Evolutionary conservation across 2,113 vertebrate species (phyloP), one percentile per base, ranked within the genome.

Genomic region (Hipposideros armiger): DNA sequence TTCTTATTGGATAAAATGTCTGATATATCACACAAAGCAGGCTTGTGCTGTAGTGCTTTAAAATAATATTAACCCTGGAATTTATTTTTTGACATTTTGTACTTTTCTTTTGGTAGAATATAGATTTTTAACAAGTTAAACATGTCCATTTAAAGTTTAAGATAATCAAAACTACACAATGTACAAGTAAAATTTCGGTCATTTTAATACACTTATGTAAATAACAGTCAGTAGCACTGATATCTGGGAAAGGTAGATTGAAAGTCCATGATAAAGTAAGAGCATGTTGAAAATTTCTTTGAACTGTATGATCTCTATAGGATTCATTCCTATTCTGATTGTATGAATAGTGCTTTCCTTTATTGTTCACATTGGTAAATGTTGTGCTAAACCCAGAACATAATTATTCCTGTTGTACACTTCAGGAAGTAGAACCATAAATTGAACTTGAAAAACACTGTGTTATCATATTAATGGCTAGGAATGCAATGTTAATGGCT

Each of bases 151-250:
- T 86, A 81, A 91, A 76, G 36, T 94, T 94, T 97, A 84, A 94
- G 54, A 19, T 96, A 66, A 26, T 72, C 76, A 74, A 86, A 86
- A 47, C 30, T 95, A 60, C 16, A 40, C 2, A 9, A 17, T 60
- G 7, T 64, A 16, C 52, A 88, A 84, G 10, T 81, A 95, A 52
- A 96, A 60, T 90, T 54, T 17, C 19, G 42, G 32, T 96, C 50
- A 95, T 86, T 85, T 97, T 82, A 91, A 28, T 86, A 83, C 54
- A 22, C 80, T 96, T 91, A 60, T 80, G 50, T 94, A 91, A 73
- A 80, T 93, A 73, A 50, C 10, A 87, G 22, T 86, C 62, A 81
- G 0, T 32, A 90, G 28, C 20, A 62, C 60, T 91, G n/a, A 28
- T 76, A 20, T 84, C 58, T 87, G 58, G 45, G 13, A 88, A 85